These are phyloP conservation scores for Yasuhikotakia modesta DNA, from an alignment of 2,797 vertebrate species.

Conservation along the genomic window DNA sequence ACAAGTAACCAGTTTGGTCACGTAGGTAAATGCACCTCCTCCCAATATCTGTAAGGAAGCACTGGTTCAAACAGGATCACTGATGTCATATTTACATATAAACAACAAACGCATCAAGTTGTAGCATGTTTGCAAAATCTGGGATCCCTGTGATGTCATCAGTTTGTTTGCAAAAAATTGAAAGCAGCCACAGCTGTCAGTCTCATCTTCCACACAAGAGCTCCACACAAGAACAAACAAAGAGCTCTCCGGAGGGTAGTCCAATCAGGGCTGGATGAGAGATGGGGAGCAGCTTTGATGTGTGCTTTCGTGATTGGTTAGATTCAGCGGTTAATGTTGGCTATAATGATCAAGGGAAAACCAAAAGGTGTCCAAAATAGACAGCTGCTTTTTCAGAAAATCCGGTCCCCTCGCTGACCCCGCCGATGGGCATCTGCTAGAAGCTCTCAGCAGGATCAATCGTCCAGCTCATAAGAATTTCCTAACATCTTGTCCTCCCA, in stretches of 20 bases:
- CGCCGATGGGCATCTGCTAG: neutral
- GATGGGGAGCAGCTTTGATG: conserved; percentile 11
- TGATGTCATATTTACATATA: conserved; percentile 56
- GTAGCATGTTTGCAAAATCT: conserved; percentile 8
- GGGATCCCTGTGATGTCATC: conserved; percentile 34
- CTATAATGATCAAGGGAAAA: neutral
- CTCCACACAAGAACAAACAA: conserved; percentile 20
- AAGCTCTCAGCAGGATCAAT: conserved; percentile 15
- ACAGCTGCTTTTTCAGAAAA: conserved; percentile 9
- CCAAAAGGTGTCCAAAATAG: neutral
- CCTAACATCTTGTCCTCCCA: neutral
- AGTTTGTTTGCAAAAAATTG: conserved; percentile 10
- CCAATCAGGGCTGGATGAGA: conserved; percentile 15
- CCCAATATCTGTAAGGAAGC: conserved; percentile 45
- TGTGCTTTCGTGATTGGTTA: conserved; percentile 34
- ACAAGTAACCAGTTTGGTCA: neutral
- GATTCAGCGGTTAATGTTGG: neutral
- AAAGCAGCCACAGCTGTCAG: conserved; percentile 22
- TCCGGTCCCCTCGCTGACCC: neutral
- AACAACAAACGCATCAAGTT: conserved; percentile 6
- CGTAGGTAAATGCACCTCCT: conserved; percentile 13
- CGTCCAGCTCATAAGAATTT: conserved; percentile 2
- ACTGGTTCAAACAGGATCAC: conserved; percentile 48
- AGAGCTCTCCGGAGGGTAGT: conserved; percentile 34
- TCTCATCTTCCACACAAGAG: conserved; percentile 5